A percentile compares a stretch with the other conserved stretches of the same genome.
Conservation (phyloP, 2,888 invertebrate genomes). For the Melieria crassipennis region DNA sequence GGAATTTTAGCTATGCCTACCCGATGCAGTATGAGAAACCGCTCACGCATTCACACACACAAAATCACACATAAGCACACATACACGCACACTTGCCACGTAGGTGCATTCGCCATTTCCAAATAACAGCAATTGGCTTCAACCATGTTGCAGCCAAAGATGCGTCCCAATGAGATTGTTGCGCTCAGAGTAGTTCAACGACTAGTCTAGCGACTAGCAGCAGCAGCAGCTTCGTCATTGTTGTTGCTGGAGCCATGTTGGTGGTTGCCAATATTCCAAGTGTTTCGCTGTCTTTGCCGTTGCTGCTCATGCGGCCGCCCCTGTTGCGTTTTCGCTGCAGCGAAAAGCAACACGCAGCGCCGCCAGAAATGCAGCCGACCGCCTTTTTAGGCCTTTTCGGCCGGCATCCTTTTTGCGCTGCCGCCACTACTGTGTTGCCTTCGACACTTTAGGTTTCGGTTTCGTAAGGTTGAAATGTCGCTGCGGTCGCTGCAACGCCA, state of each 20-base stretch:
- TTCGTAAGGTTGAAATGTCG: constrained; percentile 1
- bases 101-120: not conserved
- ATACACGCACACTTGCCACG: no score
- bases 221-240: not conserved
- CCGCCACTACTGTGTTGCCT: not conserved
- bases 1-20: no score
- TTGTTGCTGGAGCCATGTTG: not conserved
- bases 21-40: no score
- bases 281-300: not conserved
- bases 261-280: not conserved
- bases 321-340: not conserved
- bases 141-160: not conserved
- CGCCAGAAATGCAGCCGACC: not conserved
- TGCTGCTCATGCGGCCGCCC: not conserved
- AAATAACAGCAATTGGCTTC: constrained; percentile 28
- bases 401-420: not conserved
- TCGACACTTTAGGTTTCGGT: not conserved
- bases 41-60: no score
- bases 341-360: not conserved
- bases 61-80: no score
- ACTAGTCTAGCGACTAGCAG: not conserved
- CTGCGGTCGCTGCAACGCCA: not conserved
- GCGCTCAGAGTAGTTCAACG: not conserved
- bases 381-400: not conserved
- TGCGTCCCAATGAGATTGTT: constrained; percentile 6